Conservation (phyloP, 1,140 invertebrate species). For the Monochamus saltuarius region DNA sequence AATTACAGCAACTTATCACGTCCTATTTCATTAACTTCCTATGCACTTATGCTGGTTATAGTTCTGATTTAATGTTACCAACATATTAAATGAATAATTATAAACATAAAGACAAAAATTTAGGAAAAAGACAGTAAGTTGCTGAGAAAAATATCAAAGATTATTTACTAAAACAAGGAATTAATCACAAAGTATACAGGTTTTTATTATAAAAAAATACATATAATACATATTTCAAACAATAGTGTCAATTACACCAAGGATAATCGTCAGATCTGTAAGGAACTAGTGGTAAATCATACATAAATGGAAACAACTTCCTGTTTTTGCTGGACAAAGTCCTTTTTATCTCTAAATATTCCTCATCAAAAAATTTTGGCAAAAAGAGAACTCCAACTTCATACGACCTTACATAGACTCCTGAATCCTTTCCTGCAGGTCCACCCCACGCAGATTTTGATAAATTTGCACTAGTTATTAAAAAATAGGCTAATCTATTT, state of each 20-base stretch:
- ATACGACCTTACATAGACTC: slow-evolving; percentile 80
- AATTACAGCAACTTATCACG: too few species aligned
- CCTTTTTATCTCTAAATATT: slow-evolving; percentile 46
- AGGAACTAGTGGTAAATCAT: slow-evolving; percentile 71
- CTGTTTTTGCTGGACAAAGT: slow-evolving; percentile 50
- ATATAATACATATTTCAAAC: not conserved
- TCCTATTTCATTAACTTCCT: too few species aligned
- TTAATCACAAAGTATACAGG: too few species aligned
- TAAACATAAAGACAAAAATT: too few species aligned
- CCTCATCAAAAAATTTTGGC: slow-evolving; percentile 78
- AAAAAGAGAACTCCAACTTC: slow-evolving; percentile 90
- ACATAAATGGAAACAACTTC: slow-evolving; percentile 71
- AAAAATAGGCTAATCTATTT: slow-evolving; percentile 72
- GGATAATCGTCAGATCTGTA: slow-evolving; percentile 66
- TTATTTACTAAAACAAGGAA: too few species aligned
- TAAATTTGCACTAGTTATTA: slow-evolving; percentile 89
- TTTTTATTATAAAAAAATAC: too few species aligned
- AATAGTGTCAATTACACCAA: slow-evolving; percentile 48
- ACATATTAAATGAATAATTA: too few species aligned
- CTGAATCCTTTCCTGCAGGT: slow-evolving; percentile 62
- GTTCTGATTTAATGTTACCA: too few species aligned
- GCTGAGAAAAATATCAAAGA: too few species aligned
- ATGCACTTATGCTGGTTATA: too few species aligned
- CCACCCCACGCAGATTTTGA: slow-evolving; percentile 96
- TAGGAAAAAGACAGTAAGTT: too few species aligned